phyloP scores from a whole-genome alignment of 2,113 vertebrate genomes.

The Leucopternis melanops region DNA sequence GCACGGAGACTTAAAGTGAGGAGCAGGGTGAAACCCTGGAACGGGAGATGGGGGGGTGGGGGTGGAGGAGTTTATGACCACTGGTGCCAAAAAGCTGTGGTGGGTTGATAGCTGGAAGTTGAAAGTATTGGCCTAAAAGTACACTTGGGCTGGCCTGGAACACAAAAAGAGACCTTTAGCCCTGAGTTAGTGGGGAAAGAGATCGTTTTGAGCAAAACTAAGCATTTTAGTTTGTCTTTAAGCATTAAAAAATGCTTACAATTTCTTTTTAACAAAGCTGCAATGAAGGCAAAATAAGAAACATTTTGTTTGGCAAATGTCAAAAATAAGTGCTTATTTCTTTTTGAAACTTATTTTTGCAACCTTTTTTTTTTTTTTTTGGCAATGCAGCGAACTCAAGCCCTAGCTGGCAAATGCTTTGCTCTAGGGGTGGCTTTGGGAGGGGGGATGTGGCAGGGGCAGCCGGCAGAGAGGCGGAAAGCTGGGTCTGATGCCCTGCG shows the following conservation, averaged over 20 bases:
- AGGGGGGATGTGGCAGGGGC: neutral
- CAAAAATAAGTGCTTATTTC: neutral
- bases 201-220: neutral
- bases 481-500: fast-evolving
- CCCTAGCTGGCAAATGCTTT: neutral
- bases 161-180: neutral
- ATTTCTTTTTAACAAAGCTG: neutral
- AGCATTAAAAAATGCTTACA: neutral
- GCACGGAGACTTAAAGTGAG: fast-evolving
- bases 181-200: neutral
- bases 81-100: neutral
- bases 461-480: fast-evolving
- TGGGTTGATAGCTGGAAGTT: neutral
- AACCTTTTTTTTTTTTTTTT: too few relatives aligned
- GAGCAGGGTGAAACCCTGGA: neutral
- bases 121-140: neutral
- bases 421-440: neutral
- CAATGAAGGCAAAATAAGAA: neutral
- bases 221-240: neutral
- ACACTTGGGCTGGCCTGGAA: neutral
- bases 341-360: neutral
- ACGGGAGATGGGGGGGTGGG: neutral
- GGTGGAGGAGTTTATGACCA: neutral
- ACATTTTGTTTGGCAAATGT: neutral
- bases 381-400: neutral